These are phyloP conservation scores for Pyrochroa serraticornis DNA, from an alignment of 2,888 invertebrate species.

Conservation along the genomic window DNA sequence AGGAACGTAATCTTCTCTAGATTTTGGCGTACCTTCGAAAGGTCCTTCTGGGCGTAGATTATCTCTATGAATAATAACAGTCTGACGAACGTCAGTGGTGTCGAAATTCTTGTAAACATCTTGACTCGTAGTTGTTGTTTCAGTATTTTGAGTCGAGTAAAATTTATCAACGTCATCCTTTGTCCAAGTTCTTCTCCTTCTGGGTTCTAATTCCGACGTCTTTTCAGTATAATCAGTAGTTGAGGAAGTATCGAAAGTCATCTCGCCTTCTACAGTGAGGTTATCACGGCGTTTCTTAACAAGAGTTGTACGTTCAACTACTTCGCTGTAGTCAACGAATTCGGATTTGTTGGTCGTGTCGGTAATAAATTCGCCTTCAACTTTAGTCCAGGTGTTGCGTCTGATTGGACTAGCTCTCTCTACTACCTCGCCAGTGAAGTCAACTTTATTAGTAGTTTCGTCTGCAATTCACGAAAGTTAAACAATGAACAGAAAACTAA, in stretches of 20 bases:
- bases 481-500: neutral
- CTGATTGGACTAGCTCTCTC: constrained; percentile 71
- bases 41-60: constrained; percentile 61
- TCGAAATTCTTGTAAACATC: constrained; percentile 70
- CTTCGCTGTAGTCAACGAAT: constrained; percentile 67
- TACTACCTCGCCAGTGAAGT: constrained; percentile 71
- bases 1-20: constrained; percentile 56
- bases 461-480: constrained; percentile 59
- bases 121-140: constrained; percentile 69
- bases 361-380: constrained; percentile 74
- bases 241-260: constrained; percentile 70
- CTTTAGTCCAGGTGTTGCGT: constrained; percentile 78
- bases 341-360: constrained; percentile 73
- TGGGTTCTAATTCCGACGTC: constrained; percentile 62
- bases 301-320: constrained; percentile 65
- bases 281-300: constrained; percentile 69
- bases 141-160: constrained; percentile 64
- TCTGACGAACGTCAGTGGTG: constrained; percentile 62
- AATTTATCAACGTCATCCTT: constrained; percentile 76
- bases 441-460: constrained; percentile 71
- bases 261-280: constrained; percentile 71
- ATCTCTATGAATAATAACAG: constrained; percentile 56
- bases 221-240: constrained; percentile 69
- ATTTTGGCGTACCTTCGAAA: constrained; percentile 59
- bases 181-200: constrained; percentile 71